A percentile compares a stretch with the other conserved stretches of the same genome.
phyloP scores from a whole-genome alignment of 2,113 vertebrate genomes.

The Dromaius novaehollandiae region DNA sequence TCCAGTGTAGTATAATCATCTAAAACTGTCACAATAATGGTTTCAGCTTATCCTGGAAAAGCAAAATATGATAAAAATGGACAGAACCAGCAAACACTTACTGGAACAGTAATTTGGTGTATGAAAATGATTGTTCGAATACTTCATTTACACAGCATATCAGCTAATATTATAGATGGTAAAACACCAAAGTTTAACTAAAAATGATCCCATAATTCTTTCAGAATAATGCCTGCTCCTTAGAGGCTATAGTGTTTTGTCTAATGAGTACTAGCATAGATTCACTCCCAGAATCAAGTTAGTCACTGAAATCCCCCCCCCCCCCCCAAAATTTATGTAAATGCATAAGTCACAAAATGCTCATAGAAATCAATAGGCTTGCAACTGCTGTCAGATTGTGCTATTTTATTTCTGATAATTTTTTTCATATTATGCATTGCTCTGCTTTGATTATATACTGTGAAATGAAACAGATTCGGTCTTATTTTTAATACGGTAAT shows the following conservation, averaged over 20 bases:
- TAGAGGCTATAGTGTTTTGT: neutral
- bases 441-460: neutral
- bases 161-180: neutral
- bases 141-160: neutral
- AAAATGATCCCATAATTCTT: neutral
- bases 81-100: conserved; percentile 1
- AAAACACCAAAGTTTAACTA: neutral
- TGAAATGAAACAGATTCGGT: neutral
- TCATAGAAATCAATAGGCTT: neutral
- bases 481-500: neutral
- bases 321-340: neutral
- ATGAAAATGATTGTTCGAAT: neutral
- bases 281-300: neutral
- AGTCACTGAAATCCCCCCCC: neutral
- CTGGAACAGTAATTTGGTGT: neutral
- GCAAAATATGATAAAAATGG: conserved; percentile 41
- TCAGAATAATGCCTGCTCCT: neutral
- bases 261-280: neutral
- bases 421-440: neutral
- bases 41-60: conserved; percentile 28
- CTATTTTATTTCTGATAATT: neutral
- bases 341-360: neutral
- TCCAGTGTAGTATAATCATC: neutral
- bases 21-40: conserved; percentile 36
- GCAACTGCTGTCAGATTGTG: neutral